These are phyloP conservation scores for Pseudorasbora parva DNA, from an alignment of 2,113 vertebrate genomes.

Conservation along the genomic window DNA sequence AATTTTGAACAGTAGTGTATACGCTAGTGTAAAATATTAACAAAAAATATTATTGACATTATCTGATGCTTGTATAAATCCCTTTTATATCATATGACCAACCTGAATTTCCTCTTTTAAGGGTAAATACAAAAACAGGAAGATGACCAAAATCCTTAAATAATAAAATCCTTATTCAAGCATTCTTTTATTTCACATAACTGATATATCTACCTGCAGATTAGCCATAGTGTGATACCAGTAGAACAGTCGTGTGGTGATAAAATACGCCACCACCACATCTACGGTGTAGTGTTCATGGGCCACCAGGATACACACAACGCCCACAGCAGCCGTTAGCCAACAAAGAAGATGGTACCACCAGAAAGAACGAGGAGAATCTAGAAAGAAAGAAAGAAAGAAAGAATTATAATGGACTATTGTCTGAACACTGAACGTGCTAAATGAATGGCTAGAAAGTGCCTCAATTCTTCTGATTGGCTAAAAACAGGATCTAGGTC, in stretches of 20 bases:
- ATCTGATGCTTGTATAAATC: background rate
- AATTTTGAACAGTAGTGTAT: background rate
- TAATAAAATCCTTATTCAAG: background rate
- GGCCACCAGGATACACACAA: constrained; percentile 92
- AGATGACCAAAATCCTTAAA: too few species aligned
- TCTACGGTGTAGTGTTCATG: constrained; percentile 97
- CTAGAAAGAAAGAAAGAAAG: constrained; percentile 66
- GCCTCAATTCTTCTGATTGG: background rate
- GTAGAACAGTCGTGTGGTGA: constrained; percentile 96
- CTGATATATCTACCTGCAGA: constrained; percentile 80
- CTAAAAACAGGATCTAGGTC: background rate
- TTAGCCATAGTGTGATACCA: constrained; percentile 99
- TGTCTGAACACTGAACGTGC: background rate
- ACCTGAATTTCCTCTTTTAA: background rate
- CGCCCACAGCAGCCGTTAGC: constrained; percentile 89
- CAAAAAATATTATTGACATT: background rate
- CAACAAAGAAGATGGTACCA: constrained; percentile 97
- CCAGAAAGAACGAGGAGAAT: constrained; percentile 95
- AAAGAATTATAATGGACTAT: background rate
- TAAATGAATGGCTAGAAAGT: background rate
- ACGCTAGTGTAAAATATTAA: background rate
- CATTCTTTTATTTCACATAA: background rate
- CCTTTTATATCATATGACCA: background rate
- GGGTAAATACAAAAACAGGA: background rate
- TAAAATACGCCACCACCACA: constrained; percentile 92